Conservation (phyloP, 2,797 vertebrate species). For the Trachurus trachurus region DNA sequence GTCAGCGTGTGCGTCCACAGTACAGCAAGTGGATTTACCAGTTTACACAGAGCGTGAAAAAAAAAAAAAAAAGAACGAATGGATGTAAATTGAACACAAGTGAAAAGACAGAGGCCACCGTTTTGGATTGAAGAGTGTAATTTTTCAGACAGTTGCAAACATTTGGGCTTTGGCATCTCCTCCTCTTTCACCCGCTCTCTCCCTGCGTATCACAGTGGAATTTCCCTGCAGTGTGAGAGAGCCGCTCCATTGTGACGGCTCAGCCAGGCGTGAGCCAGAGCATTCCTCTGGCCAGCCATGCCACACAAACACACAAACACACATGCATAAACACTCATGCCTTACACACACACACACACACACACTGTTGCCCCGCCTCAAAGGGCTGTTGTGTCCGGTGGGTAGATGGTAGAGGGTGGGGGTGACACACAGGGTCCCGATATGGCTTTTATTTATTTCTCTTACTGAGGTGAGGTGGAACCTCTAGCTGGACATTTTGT, state of each 20-base stretch:
- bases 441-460: slow-evolving; percentile 51
- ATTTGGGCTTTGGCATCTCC: slow-evolving; percentile 69
- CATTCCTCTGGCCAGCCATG: slow-evolving; percentile 86
- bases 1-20: not conserved
- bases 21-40: slow-evolving; percentile 23
- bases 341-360: slow-evolving; percentile 58
- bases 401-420: slow-evolving; percentile 4
- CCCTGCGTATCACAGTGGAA: slow-evolving; percentile 81
- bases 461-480: slow-evolving; percentile 21
- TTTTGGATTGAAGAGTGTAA: slow-evolving; percentile 53
- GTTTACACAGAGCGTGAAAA: slow-evolving; percentile 16
- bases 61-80: slow-evolving; percentile 1
- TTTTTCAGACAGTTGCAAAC: slow-evolving; percentile 79
- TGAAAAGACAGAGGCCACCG: slow-evolving; percentile 29
- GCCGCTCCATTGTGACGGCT: slow-evolving; percentile 86
- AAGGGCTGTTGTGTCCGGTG: slow-evolving; percentile 71
- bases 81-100: slow-evolving; percentile 40
- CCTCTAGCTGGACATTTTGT: not conserved
- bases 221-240: slow-evolving; percentile 88
- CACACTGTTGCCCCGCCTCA: slow-evolving; percentile 68
- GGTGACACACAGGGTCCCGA: slow-evolving; percentile 36
- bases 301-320: slow-evolving; percentile 82
- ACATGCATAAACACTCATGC: slow-evolving; percentile 65
- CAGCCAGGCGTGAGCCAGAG: slow-evolving; percentile 85
- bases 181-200: slow-evolving; percentile 49